These are phyloP conservation scores for Stegostoma tigrinum DNA, from an alignment of 2,113 vertebrate genomes.

Conservation along the genomic window DNA sequence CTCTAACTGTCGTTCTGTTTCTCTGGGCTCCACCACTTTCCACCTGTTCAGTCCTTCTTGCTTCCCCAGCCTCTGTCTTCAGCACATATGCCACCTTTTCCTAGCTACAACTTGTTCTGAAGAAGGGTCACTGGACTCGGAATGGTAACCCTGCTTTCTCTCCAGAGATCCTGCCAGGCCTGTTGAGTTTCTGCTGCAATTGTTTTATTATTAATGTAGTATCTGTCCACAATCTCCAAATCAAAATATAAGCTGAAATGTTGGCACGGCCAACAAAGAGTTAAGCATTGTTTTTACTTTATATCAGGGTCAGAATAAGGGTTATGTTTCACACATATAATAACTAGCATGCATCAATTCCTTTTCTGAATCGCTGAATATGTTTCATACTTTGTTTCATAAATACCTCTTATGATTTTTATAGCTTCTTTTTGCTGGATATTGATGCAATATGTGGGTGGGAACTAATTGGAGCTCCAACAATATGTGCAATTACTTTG, in stretches of 20 bases:
- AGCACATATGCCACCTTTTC: too few species aligned
- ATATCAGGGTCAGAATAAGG: neutral
- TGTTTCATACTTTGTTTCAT: conserved; percentile 11
- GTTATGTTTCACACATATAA: neutral
- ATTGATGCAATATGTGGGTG: conserved; percentile 23
- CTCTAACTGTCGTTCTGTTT: too few species aligned
- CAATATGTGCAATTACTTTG: conserved; percentile 28
- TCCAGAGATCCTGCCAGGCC: too few species aligned
- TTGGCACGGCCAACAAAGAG: neutral
- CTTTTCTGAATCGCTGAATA: neutral
- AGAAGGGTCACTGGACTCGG: too few species aligned
- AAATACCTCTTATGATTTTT: neutral
- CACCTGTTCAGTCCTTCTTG: too few species aligned
- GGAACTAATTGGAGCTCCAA: conserved; percentile 21
- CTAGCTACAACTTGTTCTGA: too few species aligned
- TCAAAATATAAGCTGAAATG: neutral
- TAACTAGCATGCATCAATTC: conserved; percentile 10
- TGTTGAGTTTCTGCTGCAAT: too few species aligned
- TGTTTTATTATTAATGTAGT: too few species aligned
- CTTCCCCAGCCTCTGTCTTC: too few species aligned
- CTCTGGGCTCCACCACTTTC: too few species aligned
- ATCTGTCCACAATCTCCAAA: neutral
- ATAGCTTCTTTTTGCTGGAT: neutral
- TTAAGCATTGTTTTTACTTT: neutral
- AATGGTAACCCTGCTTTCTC: too few species aligned